These are phyloP conservation scores for Ondatra zibethicus DNA, from an alignment of 2,113 vertebrate species.

Conservation along the genomic window DNA sequence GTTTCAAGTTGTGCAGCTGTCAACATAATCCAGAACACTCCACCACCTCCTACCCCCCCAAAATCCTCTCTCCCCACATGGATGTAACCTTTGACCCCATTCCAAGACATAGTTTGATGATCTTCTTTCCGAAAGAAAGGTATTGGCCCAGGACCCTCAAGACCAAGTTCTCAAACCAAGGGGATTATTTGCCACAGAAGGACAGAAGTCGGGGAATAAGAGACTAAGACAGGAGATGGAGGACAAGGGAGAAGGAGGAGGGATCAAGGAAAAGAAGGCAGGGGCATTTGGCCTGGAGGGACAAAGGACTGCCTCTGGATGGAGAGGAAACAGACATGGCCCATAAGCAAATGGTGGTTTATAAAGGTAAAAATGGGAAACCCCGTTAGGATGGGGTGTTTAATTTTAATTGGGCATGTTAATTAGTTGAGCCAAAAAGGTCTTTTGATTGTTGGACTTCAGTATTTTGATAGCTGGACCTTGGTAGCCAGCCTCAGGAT, in stretches of 20 bases:
- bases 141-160: neutral
- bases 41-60: neutral
- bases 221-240: neutral
- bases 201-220: neutral
- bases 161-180: neutral
- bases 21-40: neutral
- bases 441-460: neutral
- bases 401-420: neutral
- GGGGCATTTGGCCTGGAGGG: neutral
- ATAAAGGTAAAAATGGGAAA: neutral
- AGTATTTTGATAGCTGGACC: neutral
- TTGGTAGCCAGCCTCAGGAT: neutral
- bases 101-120: neutral
- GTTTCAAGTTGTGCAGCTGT: neutral
- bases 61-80: neutral
- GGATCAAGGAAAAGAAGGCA: neutral
- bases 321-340: neutral
- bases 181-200: neutral
- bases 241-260: neutral
- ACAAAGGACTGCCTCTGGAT: neutral
- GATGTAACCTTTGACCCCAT: neutral
- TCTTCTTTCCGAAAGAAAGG: neutral
- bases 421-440: neutral
- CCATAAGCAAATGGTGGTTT: neutral
- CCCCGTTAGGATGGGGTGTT: neutral